A percentile compares a stretch with the other conserved stretches of the same genome.
Conservation (phyloP, 2,113 vertebrate genomes). For the Cichladusa arquata region DNA sequence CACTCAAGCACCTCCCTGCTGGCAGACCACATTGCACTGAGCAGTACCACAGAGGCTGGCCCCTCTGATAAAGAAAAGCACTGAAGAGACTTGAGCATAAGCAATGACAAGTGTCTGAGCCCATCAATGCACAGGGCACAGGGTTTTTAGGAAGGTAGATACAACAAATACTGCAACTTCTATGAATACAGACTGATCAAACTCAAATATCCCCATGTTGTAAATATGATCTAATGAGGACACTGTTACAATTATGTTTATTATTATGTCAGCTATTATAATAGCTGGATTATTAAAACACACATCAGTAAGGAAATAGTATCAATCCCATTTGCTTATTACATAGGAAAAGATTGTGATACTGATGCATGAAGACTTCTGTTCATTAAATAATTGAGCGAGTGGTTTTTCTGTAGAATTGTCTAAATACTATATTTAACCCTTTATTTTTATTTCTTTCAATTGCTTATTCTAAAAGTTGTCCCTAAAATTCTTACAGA, state of each 20-base stretch:
- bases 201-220: background rate
- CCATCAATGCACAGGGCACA: rapidly evolving
- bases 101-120: background rate
- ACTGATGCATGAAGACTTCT: background rate
- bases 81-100: background rate
- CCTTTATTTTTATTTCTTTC: background rate
- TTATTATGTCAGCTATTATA: background rate
- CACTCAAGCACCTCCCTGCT: background rate
- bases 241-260: background rate
- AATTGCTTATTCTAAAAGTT: background rate
- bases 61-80: background rate
- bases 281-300: background rate
- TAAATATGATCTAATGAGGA: background rate
- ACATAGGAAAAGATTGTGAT: background rate
- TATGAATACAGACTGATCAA: background rate
- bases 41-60: background rate
- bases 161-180: background rate
- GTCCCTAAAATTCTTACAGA: background rate
- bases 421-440: background rate
- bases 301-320: background rate
- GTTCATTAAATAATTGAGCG: background rate
- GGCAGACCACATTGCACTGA: background rate
- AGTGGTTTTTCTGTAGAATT: background rate
- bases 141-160: background rate
- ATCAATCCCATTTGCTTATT: background rate